Evolutionary conservation across 2,888 invertebrate genomes (phyloP), one percentile per base, ranked within the genome.

Genomic region (Cerastis rubricosa): DNA sequence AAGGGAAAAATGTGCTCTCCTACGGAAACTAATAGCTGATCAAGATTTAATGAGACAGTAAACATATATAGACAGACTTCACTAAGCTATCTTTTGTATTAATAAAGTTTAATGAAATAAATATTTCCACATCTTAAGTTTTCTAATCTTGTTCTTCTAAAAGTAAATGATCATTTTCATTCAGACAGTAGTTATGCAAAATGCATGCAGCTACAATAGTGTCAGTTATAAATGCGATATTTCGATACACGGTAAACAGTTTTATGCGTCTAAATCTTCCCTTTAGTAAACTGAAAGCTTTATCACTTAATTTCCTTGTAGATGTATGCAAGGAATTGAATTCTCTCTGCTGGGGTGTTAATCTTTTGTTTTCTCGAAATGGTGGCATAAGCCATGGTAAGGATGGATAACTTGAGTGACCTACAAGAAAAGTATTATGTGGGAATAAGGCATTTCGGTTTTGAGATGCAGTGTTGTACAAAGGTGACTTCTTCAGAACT

Each of bases 181-280:
- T 87, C 25, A 94, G 85, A 85, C 94, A 94, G 87, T 93, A 94
- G 84, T 94, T 94, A 81, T 94, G 94, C 80, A 94, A 89, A 81
- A 94, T 93, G 84, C 94, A 94, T 74, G 94, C 93, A 71, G 94
- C 94, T 65, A 94, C 94, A 85, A 94, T 88, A 77, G 93, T 91
- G 75, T 94, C 94, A 74, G 93, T 94, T 74, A 94, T 94, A 87
- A 94, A 94, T 71, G 91, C 85, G 75, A 94, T 90, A 85, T 94
- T 93, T 89, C 94, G 92, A 83, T 94, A 94, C 5, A 93, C 93
- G 74, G 92, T 91, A 86, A 94, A 94, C 22, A 87, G 82, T 89
- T 93, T 94, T 47, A 94, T 89, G 85, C 94, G 88, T 75, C 90
- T 84, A 87, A 94, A 94, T 85, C 94, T 91, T 43, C 88, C 90